These are phyloP conservation scores for Cisticola juncidis DNA, from an alignment of 2,113 vertebrate species.

Conservation along the genomic window DNA sequence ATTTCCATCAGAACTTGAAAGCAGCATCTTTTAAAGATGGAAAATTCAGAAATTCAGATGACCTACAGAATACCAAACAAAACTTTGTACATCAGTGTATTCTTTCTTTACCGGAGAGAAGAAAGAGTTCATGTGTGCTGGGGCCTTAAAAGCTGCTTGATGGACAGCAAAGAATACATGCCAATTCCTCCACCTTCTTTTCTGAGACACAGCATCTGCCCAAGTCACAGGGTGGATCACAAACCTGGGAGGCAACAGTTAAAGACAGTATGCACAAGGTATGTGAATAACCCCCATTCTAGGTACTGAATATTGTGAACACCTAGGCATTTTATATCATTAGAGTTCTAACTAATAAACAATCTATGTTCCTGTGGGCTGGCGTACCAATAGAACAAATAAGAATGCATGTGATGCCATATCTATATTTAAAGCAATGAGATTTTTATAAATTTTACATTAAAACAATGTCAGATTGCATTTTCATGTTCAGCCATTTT, in stretches of 20 bases:
- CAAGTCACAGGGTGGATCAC: not conserved
- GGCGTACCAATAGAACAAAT: not conserved
- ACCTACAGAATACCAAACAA: not conserved
- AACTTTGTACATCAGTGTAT: not conserved
- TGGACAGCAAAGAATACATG: not conserved
- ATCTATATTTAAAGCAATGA: not conserved
- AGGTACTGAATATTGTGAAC: not conserved
- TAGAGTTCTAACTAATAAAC: not conserved
- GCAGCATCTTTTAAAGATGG: not conserved
- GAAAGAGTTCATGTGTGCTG: rapidly evolving
- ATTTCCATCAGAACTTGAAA: not conserved
- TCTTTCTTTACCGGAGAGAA: not conserved
- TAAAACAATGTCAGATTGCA: not conserved
- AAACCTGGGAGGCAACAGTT: not conserved
- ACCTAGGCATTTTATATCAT: not conserved
- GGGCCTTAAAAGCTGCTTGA: not conserved
- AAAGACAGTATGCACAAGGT: not conserved
- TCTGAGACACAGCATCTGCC: not conserved
- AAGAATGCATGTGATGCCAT: not conserved
- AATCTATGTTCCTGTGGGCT: not conserved
- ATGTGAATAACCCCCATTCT: not conserved
- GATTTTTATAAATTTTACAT: not conserved
- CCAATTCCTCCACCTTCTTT: not conserved
- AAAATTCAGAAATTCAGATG: not conserved
- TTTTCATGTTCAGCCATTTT: not conserved